Base-by-base conservation (phyloP, 2,797 vertebrate species). In the Odontamblyopus rebecca region DNA sequence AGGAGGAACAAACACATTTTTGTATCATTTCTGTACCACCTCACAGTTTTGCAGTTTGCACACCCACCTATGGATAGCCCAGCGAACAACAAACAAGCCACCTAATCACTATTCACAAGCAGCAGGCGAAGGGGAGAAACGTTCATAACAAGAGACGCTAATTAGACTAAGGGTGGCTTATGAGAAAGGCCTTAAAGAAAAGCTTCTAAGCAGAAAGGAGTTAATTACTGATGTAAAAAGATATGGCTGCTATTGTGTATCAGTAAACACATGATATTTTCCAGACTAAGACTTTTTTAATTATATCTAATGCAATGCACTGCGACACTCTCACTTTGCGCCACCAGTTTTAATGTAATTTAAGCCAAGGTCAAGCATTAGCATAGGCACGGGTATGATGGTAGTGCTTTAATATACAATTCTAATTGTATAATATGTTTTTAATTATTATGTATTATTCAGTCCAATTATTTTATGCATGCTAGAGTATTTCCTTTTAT, bases 141-240 rank as follows among this genome's bases (percentile, higher is more conserved):
- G 67, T 61, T 65, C 38, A 72, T 70, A 83, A 69, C 38, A 75
- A 59, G 67, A 26, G 29, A 73, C n/a, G 69, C 74, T 77, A 62
- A 77, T 83, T 64, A 78, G 65, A 81, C 27, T 38, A 30, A 65
- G 11, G 56, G 16, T 65, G 56, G 64, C 73, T 72, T 71, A 72
- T 48, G 41, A 19, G 71, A 59, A 70, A 18, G 6, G 27, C 61
- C 75, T n/a, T 48, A 44, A 74, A 71, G 30, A 67, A 77, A 78
- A 41, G 53, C 67, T 68, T 68, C 30, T 59, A 68, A 44, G 35
- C 60, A 75, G 19, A 23, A 71, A 51, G 50, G 27, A 50, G 32
- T 50, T 67, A 70, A 74, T 76, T 73, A 65, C 26, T 72, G 48
- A 70, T 79, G 68, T 15, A 50, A 61, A 53, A 26, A 70, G 9